Evolutionary conservation across 1,140 invertebrate species (phyloP).

Genomic region (Copidosoma floridanum): DNA sequence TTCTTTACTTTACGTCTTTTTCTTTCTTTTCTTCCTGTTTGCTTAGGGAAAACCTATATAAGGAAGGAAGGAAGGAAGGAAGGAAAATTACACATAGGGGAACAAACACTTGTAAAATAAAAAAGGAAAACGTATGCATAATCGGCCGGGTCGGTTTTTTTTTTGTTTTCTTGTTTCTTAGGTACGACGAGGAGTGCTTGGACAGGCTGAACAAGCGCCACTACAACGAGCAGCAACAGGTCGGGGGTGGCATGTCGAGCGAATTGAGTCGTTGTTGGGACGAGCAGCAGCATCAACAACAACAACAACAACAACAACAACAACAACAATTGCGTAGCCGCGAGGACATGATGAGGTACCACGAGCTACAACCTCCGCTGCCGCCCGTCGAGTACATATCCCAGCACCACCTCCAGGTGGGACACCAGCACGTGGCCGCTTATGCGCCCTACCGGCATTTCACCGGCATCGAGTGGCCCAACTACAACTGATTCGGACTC

Average conservation of each 20-base stretch:
- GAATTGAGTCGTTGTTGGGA: constrained; percentile 15
- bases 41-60: background rate
- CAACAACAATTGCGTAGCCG: background rate
- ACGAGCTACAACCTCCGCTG: constrained; percentile 55
- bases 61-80: background rate
- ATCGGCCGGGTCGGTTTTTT: no score
- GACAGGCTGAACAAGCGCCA: constrained; percentile 51
- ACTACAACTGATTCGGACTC: constrained; percentile 34
- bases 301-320: constrained; percentile 13
- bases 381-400: constrained; percentile 49
- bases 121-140: no score
- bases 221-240: constrained; percentile 30
- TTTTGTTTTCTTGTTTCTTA: constrained; percentile 16
- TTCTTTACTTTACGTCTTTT: background rate
- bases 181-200: constrained; percentile 50
- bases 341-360: constrained; percentile 55
- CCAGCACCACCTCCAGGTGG: constrained; percentile 20
- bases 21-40: background rate
- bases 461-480: constrained; percentile 45
- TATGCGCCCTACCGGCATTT: constrained; percentile 41
- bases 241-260: background rate
- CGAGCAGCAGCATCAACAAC: constrained; percentile 15
- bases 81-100: no score
- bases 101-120: no score
- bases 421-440: constrained; percentile 22